These are phyloP conservation scores for Botrylloides violaceus DNA, from an alignment of 23 tunicate species.

Conservation along the genomic window DNA sequence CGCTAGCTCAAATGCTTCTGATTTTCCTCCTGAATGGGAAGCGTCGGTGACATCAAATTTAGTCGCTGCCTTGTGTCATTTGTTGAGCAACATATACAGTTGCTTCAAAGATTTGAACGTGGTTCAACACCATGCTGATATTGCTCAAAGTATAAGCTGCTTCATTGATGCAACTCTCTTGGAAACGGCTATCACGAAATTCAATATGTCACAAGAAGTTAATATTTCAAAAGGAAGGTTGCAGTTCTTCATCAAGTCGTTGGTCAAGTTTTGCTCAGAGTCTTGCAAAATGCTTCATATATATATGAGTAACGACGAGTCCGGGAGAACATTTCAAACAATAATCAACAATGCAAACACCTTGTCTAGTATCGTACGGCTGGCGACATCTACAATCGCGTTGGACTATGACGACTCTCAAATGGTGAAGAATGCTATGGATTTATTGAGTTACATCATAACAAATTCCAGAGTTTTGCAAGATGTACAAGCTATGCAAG, in stretches of 20 bases:
- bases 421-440: not conserved
- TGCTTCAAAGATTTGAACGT: not conserved
- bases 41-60: constrained; percentile 8
- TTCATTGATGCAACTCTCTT: not conserved
- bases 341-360: not conserved
- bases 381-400: not conserved
- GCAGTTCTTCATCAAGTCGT: not conserved
- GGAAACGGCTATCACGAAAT: not conserved
- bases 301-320: not conserved
- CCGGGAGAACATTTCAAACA: not conserved
- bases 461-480: not conserved
- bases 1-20: constrained; percentile 1
- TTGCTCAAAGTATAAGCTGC: not conserved
- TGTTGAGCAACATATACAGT: not conserved
- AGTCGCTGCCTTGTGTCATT: not conserved
- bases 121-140: not conserved
- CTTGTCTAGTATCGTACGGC: not conserved
- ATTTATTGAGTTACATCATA: not conserved
- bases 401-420: not conserved
- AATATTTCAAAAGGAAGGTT: not conserved
- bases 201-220: not conserved
- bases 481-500: not conserved
- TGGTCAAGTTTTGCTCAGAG: not conserved
- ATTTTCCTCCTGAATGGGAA: constrained; percentile 23
- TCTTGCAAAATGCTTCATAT: not conserved